Evolutionary conservation across 2,888 invertebrate genomes (phyloP).

Genomic region (Lomographa bimaculata): DNA sequence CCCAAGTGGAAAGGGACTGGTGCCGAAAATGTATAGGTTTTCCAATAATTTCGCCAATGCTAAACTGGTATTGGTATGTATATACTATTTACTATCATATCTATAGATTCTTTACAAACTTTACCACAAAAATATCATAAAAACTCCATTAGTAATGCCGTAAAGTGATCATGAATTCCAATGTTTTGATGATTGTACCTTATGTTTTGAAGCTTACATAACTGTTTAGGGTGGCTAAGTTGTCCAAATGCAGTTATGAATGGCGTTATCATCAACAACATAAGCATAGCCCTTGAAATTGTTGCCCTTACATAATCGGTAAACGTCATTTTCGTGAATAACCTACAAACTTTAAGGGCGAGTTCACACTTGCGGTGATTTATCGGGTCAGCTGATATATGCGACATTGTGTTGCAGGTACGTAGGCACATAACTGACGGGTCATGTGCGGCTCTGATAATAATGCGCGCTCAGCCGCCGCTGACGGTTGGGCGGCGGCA

Average conservation of each 20-base stretch:
- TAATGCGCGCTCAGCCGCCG: constrained; percentile 47
- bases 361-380: constrained; percentile 27
- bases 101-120: background rate
- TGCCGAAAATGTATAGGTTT: constrained; percentile 80
- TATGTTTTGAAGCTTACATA: constrained; percentile 9
- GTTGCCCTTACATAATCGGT: constrained; percentile 74
- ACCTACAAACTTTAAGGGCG: constrained; percentile 57
- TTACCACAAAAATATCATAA: too few relatives aligned
- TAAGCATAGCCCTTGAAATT: constrained; percentile 50
- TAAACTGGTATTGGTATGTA: constrained; percentile 71
- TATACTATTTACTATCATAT: constrained; percentile 9
- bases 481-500: constrained; percentile 41
- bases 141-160: too few relatives aligned
- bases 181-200: constrained; percentile 40
- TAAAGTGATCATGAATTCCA: too few relatives aligned
- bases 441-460: constrained; percentile 64
- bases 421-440: constrained; percentile 66
- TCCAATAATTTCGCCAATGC: constrained; percentile 67
- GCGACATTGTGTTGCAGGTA: constrained; percentile 46
- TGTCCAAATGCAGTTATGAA: constrained; percentile 1
- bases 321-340: constrained; percentile 68
- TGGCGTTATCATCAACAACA: constrained; percentile 27
- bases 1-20: constrained; percentile 63
- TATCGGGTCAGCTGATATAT: constrained; percentile 16
- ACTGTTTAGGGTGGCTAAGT: background rate